Evolutionary conservation across 2,797 vertebrate genomes (phyloP).

Genomic region (Loris lydekkerianus): DNA sequence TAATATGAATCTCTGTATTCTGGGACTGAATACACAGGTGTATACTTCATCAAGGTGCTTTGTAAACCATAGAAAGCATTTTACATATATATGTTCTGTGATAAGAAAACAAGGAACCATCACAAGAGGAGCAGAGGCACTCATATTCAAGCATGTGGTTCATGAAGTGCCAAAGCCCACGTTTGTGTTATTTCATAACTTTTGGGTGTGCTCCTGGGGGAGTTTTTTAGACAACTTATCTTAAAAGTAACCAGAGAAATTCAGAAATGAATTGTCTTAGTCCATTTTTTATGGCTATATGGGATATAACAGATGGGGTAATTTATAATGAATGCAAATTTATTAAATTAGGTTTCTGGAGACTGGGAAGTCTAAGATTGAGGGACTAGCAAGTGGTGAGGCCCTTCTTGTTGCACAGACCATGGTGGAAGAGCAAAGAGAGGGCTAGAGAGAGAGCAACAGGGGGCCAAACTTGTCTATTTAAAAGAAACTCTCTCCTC

Average conservation of each 20-base stretch:
- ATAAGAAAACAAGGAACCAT: neutral
- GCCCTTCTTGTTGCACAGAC: too few species aligned
- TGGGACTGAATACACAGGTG: neutral
- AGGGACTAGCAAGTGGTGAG: neutral
- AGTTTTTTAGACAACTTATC: neutral
- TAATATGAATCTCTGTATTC: neutral
- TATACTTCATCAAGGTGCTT: neutral
- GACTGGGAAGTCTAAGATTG: neutral
- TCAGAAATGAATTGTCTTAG: neutral
- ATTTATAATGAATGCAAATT: neutral
- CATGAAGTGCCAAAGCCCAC: neutral
- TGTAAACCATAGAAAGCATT: neutral
- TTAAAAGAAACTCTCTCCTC: neutral
- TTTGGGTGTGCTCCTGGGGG: neutral
- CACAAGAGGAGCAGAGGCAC: neutral
- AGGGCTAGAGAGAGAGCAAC: neutral
- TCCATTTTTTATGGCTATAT: neutral
- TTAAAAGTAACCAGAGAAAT: neutral
- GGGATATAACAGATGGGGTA: neutral
- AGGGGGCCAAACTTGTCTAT: accelerated
- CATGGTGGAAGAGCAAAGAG: neutral
- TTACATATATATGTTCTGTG: neutral
- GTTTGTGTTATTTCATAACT: neutral
- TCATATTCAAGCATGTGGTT: neutral
- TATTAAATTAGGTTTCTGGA: neutral